These are phyloP conservation scores for Nebria ingens DNA, from an alignment of 1,140 invertebrate genomes.

Conservation along the genomic window DNA sequence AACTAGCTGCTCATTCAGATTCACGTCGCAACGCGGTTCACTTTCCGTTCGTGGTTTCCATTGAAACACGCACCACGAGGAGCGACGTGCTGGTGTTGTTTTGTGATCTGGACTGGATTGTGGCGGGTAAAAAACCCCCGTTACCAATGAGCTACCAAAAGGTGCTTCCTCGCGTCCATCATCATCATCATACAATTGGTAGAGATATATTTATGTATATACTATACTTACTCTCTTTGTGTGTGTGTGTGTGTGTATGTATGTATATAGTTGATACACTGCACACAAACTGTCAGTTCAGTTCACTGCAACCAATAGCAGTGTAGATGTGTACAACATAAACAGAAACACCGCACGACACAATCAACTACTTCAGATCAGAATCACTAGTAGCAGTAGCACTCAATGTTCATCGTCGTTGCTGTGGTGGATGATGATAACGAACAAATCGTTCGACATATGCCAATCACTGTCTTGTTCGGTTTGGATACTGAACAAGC, in stretches of 20 bases:
- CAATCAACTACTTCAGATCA: too few relatives aligned
- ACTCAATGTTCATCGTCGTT: not conserved
- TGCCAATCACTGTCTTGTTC: conserved; percentile 3
- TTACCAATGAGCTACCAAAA: conserved; percentile 5
- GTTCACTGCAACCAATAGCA: too few relatives aligned
- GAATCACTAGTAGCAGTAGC: too few relatives aligned
- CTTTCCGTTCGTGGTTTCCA: conserved; percentile 2
- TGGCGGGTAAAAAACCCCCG: not conserved
- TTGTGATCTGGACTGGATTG: too few relatives aligned
- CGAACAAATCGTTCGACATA: not conserved
- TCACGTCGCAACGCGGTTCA: conserved; percentile 3
- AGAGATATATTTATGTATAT: not conserved
- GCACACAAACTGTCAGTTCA: too few relatives aligned
- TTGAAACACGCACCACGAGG: conserved; percentile 3
- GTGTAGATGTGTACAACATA: not conserved
- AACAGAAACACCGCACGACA: not conserved
- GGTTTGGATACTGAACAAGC: conserved; percentile 3
- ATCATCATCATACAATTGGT: not conserved
- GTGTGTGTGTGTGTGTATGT: too few relatives aligned
- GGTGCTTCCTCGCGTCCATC: not conserved
- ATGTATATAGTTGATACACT: too few relatives aligned
- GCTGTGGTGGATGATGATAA: not conserved
- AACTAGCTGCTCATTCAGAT: not conserved
- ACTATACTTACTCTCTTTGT: not conserved
- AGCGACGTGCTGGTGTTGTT: conserved; percentile 4